These are phyloP conservation scores for Anniella stebbinsi DNA, from an alignment of 2,797 vertebrate species.

Conservation along the genomic window DNA sequence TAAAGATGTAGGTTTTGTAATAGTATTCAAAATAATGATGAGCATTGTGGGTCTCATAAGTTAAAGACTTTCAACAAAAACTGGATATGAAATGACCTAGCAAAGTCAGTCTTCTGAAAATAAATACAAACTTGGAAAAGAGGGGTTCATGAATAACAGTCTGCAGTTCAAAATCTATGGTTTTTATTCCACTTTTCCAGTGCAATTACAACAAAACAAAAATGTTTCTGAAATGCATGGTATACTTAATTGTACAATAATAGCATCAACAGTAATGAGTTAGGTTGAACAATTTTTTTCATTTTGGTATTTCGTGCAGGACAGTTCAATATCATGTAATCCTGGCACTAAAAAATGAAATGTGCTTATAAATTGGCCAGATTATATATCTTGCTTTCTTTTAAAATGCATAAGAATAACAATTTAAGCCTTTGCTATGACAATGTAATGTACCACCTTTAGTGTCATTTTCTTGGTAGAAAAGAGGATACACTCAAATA, in stretches of 20 bases:
- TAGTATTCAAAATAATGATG: no score
- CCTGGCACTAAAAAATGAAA: not conserved
- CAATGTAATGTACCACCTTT: not conserved
- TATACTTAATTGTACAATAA: not conserved
- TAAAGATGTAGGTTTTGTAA: not conserved
- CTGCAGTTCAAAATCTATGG: no score
- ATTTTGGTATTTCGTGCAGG: not conserved
- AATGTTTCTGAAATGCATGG: not conserved
- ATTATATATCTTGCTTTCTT: not conserved
- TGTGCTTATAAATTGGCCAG: not conserved
- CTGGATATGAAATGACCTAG: no score
- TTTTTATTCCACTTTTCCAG: no score
- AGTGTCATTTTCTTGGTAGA: not conserved
- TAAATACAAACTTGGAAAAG: no score
- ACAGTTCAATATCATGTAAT: not conserved
- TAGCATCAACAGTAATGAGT: not conserved
- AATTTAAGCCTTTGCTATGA: not conserved
- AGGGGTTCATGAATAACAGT: no score
- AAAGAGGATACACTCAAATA: no score
- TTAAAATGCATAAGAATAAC: not conserved
- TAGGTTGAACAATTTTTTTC: no score
- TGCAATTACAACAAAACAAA: no score
- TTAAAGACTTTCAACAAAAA: no score
- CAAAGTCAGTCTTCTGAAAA: no score
- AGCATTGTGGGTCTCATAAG: no score